Conservation (phyloP, 1,140 invertebrate genomes). For the Zaprionus gabonicus region DNA sequence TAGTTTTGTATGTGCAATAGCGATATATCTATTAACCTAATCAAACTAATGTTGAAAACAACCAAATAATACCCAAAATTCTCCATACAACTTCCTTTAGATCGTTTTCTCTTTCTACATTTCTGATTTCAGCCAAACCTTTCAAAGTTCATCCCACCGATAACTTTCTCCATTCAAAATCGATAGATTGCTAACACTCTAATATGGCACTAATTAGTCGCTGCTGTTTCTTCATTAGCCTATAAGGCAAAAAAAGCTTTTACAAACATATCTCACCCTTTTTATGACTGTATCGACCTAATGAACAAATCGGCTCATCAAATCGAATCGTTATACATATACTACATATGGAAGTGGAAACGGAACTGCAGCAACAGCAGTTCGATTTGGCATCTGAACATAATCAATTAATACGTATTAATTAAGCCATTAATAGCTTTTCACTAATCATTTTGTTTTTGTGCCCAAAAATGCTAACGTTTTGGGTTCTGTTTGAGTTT, state of each 20-base stretch:
- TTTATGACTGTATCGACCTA: background rate
- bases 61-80: too few species aligned
- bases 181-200: background rate
- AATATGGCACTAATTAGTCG: background rate
- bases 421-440: conserved; percentile 73
- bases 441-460: conserved; percentile 82
- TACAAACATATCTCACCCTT: background rate
- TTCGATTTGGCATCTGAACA: conserved; percentile 25
- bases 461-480: conserved; percentile 47
- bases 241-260: background rate
- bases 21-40: too few species aligned
- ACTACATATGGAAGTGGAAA: background rate
- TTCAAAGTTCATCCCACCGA: too few species aligned
- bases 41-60: too few species aligned
- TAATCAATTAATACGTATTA: conserved; percentile 74
- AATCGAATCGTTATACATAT: background rate
- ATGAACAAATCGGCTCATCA: background rate
- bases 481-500: conserved; percentile 7
- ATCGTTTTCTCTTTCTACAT: too few species aligned
- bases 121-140: too few species aligned
- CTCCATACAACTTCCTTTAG: too few species aligned
- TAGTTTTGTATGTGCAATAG: too few species aligned
- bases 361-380: background rate
- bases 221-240: background rate
- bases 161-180: background rate